Percentiles rank a stretch among this genome's conserved stretches.
phyloP scores from a whole-genome alignment of 2,888 invertebrate species.

The Deladenus siricidicola region DNA sequence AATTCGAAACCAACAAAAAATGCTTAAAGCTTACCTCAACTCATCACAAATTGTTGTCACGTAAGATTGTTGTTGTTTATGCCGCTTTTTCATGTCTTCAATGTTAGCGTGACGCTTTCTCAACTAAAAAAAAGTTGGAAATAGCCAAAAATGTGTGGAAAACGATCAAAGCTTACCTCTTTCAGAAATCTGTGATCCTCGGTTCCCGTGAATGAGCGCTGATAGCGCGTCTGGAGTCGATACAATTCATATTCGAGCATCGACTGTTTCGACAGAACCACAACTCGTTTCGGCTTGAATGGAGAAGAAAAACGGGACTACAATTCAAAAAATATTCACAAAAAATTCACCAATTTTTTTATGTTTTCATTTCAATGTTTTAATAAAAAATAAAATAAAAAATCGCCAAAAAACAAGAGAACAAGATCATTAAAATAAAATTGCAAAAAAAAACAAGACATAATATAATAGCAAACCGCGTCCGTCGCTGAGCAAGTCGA shows the following conservation, averaged over 20 bases:
- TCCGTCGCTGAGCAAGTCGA: too few species aligned
- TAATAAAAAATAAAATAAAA: too few species aligned
- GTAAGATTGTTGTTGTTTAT: constrained; percentile 23
- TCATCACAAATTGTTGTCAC: constrained; percentile 23
- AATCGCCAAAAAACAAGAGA: too few species aligned
- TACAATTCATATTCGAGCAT: constrained; percentile 30
- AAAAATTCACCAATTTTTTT: too few species aligned
- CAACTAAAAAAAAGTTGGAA: constrained; percentile 12
- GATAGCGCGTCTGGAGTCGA: constrained; percentile 2
- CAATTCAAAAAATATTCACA: background rate
- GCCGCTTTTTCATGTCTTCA: constrained; percentile 24
- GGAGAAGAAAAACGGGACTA: constrained; percentile 1
- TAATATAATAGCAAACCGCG: too few species aligned
- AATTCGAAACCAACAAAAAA: constrained; percentile 5
- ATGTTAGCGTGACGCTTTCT: constrained; percentile 16
- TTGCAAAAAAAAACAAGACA: too few species aligned
- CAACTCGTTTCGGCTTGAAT: constrained; percentile 15
- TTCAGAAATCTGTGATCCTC: constrained; percentile 15
- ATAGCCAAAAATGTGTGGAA: background rate
- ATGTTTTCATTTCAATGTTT: too few species aligned
- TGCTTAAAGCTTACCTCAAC: constrained; percentile 17
- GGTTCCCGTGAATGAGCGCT: background rate
- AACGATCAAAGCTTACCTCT: too few species aligned
- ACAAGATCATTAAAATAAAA: too few species aligned
- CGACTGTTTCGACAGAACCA: constrained; percentile 30